These are phyloP conservation scores for Pterostichus niger DNA, from an alignment of 2,888 invertebrate species.

Conservation along the genomic window DNA sequence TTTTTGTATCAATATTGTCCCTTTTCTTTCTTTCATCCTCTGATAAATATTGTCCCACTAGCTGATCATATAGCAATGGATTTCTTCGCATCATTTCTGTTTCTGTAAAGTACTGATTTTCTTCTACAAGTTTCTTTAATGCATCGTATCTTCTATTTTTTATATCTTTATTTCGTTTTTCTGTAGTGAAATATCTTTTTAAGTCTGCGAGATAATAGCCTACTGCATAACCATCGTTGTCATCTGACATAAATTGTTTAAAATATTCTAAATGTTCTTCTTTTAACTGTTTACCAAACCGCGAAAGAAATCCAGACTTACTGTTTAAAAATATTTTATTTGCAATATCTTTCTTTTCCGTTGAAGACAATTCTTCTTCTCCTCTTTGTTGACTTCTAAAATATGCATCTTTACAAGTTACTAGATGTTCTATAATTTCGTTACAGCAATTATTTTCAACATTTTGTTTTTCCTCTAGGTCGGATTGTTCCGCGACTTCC, in stretches of 20 bases:
- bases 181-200: constrained; percentile 79
- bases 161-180: constrained; percentile 79
- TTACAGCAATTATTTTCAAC: constrained; percentile 70
- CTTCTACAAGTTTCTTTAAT: constrained; percentile 84
- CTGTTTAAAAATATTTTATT: constrained; percentile 82
- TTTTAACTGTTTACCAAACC: constrained; percentile 87
- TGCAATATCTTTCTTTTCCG: constrained; percentile 86
- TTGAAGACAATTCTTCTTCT: constrained; percentile 85
- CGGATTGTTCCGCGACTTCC: constrained; percentile 15
- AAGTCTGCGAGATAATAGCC: constrained; percentile 83
- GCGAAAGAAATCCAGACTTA: constrained; percentile 85
- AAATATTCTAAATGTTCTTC: constrained; percentile 86
- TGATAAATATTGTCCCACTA: constrained; percentile 92
- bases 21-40: constrained; percentile 85
- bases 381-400: constrained; percentile 92
- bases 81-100: constrained; percentile 95
- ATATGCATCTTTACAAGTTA: constrained; percentile 81
- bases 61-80: constrained; percentile 92
- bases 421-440: constrained; percentile 83
- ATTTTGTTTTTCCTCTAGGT: constrained; percentile 48
- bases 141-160: constrained; percentile 92
- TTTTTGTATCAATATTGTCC: constrained; percentile 80
- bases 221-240: constrained; percentile 80
- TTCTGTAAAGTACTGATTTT: constrained; percentile 91
- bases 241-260: constrained; percentile 75